Base-by-base conservation (phyloP, 2,888 invertebrate species). In the Teinopalpus imperialis region DNA sequence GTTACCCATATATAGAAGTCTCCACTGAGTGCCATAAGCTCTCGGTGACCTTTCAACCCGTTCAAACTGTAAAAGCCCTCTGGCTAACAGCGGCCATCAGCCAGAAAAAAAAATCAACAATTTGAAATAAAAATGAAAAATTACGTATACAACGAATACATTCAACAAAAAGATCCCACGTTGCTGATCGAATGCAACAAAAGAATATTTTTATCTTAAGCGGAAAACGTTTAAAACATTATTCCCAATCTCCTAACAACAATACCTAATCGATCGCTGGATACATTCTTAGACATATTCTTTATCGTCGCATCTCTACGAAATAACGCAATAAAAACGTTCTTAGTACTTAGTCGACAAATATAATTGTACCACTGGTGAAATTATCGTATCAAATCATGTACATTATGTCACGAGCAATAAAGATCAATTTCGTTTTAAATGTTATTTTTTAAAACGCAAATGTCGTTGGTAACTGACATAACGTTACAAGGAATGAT, bases 271-370 rank as follows among this genome's bases (percentile, higher is more conserved):
- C 66, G 69, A 80, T 74, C 67, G 67, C 72, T 63, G 64, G 64
- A 71, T 79, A 66, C 74, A 75, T 71, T 69, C 70, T 74, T 69
- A 75, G 74, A 75, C 69, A 45, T 39, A 39, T 66, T 54, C 65
- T 72, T 74, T 82, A 83, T 82, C 85, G 61, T 66, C 57, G 63
- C 63, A 83, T 81, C 82, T 80, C 59, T 55, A 74, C 66, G 69
- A 74, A 78, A 79, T 77, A 77, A 77, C 74, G 65, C 74, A 75
- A 80, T 72, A 81, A 80, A 81, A 81, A n/a, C n/a, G n/a, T n/a
- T n/a, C n/a, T n/a, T n/a, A 77, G 71, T 75, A 75, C 72, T 63
- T 66, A 64, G 60, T 37, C 36, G 10, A 39, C 50, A 58, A 54
- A 58, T 55, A 56, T 54, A 54, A 59, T 56, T 14, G 24, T 39